These are phyloP conservation scores for Hyles vespertilio DNA, from an alignment of 1,140 invertebrate genomes.

Conservation along the genomic window DNA sequence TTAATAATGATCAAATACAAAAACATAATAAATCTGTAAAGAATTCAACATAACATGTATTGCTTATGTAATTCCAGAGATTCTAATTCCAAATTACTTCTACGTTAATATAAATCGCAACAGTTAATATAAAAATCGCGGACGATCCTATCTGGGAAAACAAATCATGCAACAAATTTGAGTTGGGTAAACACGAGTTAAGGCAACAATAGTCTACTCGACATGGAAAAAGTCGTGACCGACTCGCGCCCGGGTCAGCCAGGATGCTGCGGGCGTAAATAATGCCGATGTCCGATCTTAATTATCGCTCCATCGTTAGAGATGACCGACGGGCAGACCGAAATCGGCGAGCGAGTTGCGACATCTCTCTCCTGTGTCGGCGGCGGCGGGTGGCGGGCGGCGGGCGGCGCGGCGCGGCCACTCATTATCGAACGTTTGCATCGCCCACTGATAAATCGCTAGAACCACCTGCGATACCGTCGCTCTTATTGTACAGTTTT, in stretches of 20 bases:
- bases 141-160: conserved; percentile 13
- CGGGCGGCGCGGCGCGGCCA: conserved; percentile 14
- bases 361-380: conserved; percentile 43
- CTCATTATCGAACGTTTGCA: conserved; percentile 54
- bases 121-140: no score
- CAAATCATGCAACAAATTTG: conserved; percentile 25
- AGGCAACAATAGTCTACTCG: conserved; percentile 64
- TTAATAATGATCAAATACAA: no score
- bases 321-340: conserved; percentile 64
- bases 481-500: conserved; percentile 56
- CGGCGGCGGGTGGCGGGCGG: background rate
- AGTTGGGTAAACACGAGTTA: conserved; percentile 43
- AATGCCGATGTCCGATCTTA: conserved; percentile 70
- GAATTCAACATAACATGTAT: no score
- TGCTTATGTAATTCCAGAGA: no score
- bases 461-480: conserved; percentile 53
- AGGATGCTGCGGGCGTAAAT: conserved; percentile 69
- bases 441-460: conserved; percentile 61
- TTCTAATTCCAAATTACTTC: no score
- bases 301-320: conserved; percentile 72
- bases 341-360: conserved; percentile 62
- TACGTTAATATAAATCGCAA: no score
- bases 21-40: no score
- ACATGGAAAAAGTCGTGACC: conserved; percentile 72
- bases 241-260: conserved; percentile 50